Conservation (phyloP, 2,888 invertebrate species). For the Quadroppia sp. region DNA sequence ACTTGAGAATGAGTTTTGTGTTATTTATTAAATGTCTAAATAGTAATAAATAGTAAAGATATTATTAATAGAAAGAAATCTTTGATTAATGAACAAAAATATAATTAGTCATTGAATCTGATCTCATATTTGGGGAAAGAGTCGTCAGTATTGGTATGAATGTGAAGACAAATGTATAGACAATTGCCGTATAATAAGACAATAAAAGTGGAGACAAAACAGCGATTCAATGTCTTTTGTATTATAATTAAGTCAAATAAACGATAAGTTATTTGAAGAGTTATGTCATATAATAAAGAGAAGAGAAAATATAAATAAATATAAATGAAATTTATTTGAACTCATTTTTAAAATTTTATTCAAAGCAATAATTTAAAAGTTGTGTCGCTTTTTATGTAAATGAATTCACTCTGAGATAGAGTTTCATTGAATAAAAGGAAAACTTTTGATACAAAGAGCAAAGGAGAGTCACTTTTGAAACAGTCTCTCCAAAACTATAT, state of each 20-base stretch:
- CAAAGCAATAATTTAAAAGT: conserved; percentile 15
- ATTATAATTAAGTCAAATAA: not conserved
- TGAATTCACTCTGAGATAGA: not conserved
- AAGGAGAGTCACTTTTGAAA: not conserved
- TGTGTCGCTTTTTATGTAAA: conserved; percentile 25
- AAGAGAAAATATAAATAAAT: not conserved
- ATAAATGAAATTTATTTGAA: not conserved
- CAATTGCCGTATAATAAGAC: not conserved
- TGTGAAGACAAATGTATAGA: not conserved
- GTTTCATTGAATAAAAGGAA: not conserved
- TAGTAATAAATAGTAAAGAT: too few species aligned
- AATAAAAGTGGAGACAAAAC: conserved; percentile 1
- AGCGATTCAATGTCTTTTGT: not conserved
- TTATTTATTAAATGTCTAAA: too few species aligned
- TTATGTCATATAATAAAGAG: not conserved
- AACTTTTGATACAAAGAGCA: conserved; percentile 16
- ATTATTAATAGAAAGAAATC: too few species aligned
- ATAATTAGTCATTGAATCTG: too few species aligned
- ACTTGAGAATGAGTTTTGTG: too few species aligned
- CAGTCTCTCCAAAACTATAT: not conserved
- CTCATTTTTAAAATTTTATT: conserved; percentile 10
- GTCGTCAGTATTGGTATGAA: not conserved
- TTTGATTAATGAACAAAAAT: too few species aligned
- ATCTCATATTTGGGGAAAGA: too few species aligned
- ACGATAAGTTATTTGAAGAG: not conserved